phyloP scores from a whole-genome alignment of 1,140 invertebrate species.

The Akabosia matsudoensis region DNA sequence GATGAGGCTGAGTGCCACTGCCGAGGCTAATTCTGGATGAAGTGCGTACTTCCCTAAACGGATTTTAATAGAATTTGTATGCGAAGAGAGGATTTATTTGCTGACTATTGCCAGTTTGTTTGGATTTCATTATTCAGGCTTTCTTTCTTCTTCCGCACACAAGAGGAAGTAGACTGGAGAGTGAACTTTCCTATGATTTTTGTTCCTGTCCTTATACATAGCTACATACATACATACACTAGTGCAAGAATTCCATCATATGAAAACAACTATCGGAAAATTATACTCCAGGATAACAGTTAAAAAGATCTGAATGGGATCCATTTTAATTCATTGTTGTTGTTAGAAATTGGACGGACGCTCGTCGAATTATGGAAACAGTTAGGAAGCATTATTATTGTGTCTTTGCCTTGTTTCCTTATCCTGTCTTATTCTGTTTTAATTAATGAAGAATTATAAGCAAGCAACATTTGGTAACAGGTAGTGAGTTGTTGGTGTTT shows the following conservation, averaged over 20 bases:
- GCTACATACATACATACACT: no score
- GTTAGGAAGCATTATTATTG: not conserved
- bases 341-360: not conserved
- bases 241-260: no score
- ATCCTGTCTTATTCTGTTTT: no score
- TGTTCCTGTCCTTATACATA: not conserved
- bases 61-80: not conserved
- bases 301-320: not conserved
- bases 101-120: not conserved
- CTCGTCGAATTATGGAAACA: not conserved
- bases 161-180: not conserved
- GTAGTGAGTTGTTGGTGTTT: not conserved
- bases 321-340: constrained; percentile 3
- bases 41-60: not conserved
- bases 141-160: not conserved
- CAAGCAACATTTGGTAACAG: no score
- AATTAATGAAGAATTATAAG: no score
- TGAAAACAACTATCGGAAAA: not conserved
- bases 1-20: no score
- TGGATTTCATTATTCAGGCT: not conserved
- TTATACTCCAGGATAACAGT: not conserved
- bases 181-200: not conserved
- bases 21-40: not conserved
- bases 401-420: not conserved
- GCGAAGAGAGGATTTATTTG: not conserved